phyloP scores from a whole-genome alignment of 1,140 invertebrate genomes.

The Atta colombica region DNA sequence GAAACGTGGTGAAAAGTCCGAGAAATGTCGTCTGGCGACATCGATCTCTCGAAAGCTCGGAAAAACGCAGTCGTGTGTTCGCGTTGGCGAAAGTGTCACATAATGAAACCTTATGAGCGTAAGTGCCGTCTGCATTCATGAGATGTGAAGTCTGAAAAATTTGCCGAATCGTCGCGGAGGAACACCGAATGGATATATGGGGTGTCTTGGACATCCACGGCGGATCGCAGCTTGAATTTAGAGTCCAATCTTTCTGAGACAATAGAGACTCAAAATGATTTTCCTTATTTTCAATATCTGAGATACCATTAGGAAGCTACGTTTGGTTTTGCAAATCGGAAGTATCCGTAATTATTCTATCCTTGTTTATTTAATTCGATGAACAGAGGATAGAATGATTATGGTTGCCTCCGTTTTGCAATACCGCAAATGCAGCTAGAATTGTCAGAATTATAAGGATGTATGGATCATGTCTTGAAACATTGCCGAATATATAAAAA shows the following conservation, averaged over 20 bases:
- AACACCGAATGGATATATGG: not conserved
- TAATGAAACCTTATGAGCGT: constrained; percentile 67
- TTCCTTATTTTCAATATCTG: not conserved
- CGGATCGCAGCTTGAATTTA: not conserved
- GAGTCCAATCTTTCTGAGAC: not conserved
- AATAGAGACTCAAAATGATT: not conserved
- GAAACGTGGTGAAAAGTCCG: constrained; percentile 37
- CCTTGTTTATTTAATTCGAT: too few species aligned
- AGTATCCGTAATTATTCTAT: too few species aligned
- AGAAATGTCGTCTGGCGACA: constrained; percentile 41
- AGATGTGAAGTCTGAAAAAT: constrained; percentile 52
- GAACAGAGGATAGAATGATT: too few species aligned
- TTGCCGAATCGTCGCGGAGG: constrained; percentile 20
- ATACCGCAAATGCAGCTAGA: too few species aligned
- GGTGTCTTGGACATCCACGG: not conserved
- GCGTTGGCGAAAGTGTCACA: constrained; percentile 25
- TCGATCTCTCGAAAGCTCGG: constrained; percentile 55
- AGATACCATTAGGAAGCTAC: not conserved
- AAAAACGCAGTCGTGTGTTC: constrained; percentile 19
- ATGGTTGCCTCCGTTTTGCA: too few species aligned
- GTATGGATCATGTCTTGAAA: too few species aligned
- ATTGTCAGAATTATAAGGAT: not conserved
- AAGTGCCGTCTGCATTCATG: constrained; percentile 37
- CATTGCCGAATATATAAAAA: too few species aligned
- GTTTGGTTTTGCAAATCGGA: too few species aligned